These are phyloP conservation scores for Dolichallabes microphthalmus DNA, from an alignment of 2,113 vertebrate species.

Conservation along the genomic window DNA sequence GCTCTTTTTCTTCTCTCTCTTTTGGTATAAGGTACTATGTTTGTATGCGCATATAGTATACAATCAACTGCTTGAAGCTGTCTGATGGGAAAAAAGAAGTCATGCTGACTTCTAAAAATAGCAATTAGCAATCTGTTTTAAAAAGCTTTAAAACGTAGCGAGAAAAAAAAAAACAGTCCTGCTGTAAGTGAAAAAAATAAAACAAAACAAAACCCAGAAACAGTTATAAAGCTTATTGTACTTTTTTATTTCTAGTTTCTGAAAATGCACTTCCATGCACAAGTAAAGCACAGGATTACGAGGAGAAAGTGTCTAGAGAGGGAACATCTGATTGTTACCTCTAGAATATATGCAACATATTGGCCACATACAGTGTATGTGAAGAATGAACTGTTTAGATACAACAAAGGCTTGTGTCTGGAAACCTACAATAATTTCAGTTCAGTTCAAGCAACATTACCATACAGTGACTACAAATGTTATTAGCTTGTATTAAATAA, in stretches of 20 bases:
- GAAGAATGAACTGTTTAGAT: slow-evolving; percentile 4
- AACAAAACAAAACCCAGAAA: neutral
- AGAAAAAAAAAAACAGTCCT: neutral
- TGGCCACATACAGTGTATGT: neutral
- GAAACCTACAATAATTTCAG: slow-evolving; percentile 37
- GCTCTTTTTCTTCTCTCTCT: too few species aligned
- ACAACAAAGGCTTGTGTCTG: slow-evolving; percentile 32
- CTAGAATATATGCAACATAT: neutral
- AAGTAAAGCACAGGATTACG: neutral
- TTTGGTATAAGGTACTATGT: neutral
- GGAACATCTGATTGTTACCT: neutral
- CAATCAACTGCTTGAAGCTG: neutral
- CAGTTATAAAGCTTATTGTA: neutral
- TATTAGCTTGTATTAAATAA: slow-evolving; percentile 51
- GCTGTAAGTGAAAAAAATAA: neutral
- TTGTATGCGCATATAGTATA: neutral
- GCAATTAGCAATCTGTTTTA: slow-evolving; percentile 3
- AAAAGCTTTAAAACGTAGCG: neutral
- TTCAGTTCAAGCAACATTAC: slow-evolving; percentile 28
- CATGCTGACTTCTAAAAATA: slow-evolving; percentile 14
- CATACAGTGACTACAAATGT: slow-evolving; percentile 48
- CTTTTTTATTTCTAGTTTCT: neutral
- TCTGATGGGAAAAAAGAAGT: neutral
- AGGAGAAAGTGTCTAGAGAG: neutral
- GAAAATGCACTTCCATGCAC: neutral